Conservation (phyloP, 1,140 invertebrate species). For the Triops cancriformis region DNA sequence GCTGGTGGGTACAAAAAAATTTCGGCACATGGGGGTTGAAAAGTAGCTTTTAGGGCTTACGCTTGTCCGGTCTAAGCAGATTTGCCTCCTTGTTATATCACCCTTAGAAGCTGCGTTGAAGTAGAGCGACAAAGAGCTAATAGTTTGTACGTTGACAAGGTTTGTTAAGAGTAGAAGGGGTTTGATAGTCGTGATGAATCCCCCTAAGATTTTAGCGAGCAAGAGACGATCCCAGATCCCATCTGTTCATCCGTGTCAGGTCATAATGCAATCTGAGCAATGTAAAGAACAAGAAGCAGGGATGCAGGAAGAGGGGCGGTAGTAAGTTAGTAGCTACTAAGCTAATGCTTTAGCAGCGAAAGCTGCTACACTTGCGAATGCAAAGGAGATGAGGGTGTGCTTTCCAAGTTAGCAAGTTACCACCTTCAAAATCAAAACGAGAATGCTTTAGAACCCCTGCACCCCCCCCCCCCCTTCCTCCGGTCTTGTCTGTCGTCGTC, state of each 20-base stretch:
- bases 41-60: neutral
- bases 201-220: neutral
- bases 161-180: neutral
- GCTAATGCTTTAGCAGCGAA: neutral
- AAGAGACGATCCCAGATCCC: neutral
- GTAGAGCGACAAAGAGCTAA: neutral
- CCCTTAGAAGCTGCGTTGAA: neutral
- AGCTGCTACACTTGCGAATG: constrained; percentile 4
- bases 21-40: neutral
- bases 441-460: neutral
- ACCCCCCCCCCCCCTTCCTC: neutral
- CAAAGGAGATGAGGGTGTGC: neutral
- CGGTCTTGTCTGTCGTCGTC: neutral
- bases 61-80: neutral
- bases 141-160: constrained; percentile 10
- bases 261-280: constrained; percentile 13
- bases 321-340: constrained; percentile 7
- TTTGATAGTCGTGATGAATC: constrained; percentile 14
- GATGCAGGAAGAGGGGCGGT: neutral
- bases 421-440: constrained; percentile 1
- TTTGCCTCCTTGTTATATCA: neutral
- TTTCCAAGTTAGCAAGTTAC: constrained; percentile 6
- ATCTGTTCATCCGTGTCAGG: constrained; percentile 8
- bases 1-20: neutral
- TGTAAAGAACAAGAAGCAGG: constrained; percentile 13